A percentile compares a stretch with the other conserved stretches of the same genome.
phyloP scores from a whole-genome alignment of 2,113 vertebrate genomes.

The Caretta caretta region DNA sequence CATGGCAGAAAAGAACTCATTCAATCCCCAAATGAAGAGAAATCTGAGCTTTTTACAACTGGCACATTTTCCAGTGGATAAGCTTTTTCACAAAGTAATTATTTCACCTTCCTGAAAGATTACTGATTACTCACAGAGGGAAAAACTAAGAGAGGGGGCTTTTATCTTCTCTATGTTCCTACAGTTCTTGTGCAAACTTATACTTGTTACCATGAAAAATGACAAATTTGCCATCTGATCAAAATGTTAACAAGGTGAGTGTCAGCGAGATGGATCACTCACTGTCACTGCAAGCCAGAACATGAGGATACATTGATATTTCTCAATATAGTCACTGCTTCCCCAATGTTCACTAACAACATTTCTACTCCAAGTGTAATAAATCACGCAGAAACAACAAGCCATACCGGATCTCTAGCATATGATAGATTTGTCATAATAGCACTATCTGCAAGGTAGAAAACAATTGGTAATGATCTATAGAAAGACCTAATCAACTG shows the following conservation, averaged over 20 bases:
- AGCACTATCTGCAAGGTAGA: conserved; percentile 81
- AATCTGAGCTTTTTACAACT: conserved; percentile 72
- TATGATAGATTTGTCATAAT: conserved; percentile 83
- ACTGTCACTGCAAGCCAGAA: conserved; percentile 86
- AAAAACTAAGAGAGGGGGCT: conserved; percentile 71
- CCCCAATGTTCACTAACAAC: conserved; percentile 89
- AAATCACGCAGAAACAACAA: conserved; percentile 90
- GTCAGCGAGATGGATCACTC: conserved; percentile 92
- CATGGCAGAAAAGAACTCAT: conserved; percentile 58
- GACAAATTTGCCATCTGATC: conserved; percentile 92
- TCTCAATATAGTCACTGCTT: conserved; percentile 89
- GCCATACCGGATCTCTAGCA: conserved; percentile 77
- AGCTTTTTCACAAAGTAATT: conserved; percentile 78
- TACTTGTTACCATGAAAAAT: conserved; percentile 87
- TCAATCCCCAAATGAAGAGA: conserved; percentile 78
- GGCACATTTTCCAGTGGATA: conserved; percentile 72
- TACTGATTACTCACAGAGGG: conserved; percentile 77
- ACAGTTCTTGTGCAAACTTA: conserved; percentile 85
- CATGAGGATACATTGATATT: conserved; percentile 94
- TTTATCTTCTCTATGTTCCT: conserved; percentile 82
- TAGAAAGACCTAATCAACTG: conserved; percentile 86
- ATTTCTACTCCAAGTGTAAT: conserved; percentile 85
- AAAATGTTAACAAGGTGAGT: conserved; percentile 95
- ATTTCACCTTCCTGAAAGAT: conserved; percentile 80
- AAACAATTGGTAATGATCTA: conserved; percentile 89